Evolutionary conservation across 1,140 invertebrate species (phyloP), one percentile per base, ranked within the genome.

Genomic region (Pantala flavescens): DNA sequence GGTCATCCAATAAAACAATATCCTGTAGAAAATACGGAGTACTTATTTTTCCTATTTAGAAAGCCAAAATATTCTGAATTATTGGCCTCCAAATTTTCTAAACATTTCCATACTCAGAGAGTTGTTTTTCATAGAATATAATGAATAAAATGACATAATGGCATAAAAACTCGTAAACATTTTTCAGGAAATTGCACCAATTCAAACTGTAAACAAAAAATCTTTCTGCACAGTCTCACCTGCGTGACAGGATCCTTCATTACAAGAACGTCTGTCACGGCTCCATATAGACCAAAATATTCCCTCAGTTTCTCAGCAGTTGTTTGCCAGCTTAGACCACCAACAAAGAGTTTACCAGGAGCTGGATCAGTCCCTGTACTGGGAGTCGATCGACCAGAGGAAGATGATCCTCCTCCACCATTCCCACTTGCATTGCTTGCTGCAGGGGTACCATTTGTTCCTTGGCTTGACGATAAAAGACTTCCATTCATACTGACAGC

Each of bases 191-290:
- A n/a, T n/a, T n/a, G n/a, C 2, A 36, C 9, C 28, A 36, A 36
- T 36, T 36, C 2, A 36, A 9, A 5, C 28, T 5, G 28, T 5
- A 36, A 36, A 5, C 9, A 36, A 9, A n/a, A 9, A 36, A 36
- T 36, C 2, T 36, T 36, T 36, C n/a, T n/a, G n/a, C n/a, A n/a
- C n/a, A n/a, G 28, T 83, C 82, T 84, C 85, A 95, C 94, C 92
- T 95, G 93, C 76, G 93, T 95, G 19, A 95, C 90, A 2, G 93
- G 93, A 85, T 96, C 93, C 86, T 95, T 96, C 93, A 95, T 95
- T 79, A 96, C 95, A 72, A 95, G 88, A 71, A 95, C 93, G 81
- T 96, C 93, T n/a, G 93, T 93, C 75, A 96, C 93, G 5, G 90
- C 90, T 73, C 94, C 94, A 79, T 95, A 96, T 89, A 94, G 94